phyloP scores from a whole-genome alignment of 2,113 vertebrate species.

The Penelope pileata region DNA sequence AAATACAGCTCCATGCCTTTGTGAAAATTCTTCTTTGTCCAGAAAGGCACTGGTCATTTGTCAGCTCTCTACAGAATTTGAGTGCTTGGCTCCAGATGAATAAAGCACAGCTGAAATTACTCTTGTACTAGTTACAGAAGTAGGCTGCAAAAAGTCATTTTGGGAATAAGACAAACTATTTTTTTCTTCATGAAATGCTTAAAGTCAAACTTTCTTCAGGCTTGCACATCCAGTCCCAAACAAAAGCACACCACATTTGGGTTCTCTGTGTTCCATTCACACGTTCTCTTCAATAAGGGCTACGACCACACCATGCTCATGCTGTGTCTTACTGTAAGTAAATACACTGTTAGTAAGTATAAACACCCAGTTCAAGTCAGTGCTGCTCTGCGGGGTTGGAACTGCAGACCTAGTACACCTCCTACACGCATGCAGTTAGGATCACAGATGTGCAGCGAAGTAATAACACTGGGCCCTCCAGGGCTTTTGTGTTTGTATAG shows the following conservation, averaged over 20 bases:
- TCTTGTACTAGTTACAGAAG: not conserved
- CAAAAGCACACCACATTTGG: not conserved
- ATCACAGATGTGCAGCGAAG: not conserved
- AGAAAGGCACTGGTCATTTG: not conserved
- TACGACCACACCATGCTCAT: not conserved
- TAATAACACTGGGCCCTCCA: not conserved
- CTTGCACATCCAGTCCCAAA: not conserved
- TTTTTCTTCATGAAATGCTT: too few relatives aligned
- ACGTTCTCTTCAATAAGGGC: not conserved
- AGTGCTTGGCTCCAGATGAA: not conserved
- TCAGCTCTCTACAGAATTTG: not conserved
- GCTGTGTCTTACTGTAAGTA: not conserved
- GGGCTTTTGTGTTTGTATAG: not conserved
- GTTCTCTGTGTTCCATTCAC: not conserved
- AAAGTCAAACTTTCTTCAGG: not conserved
- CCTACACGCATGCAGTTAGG: accelerated
- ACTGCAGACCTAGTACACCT: too few relatives aligned
- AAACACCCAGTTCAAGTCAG: not conserved
- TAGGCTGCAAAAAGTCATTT: not conserved
- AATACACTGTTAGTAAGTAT: not conserved
- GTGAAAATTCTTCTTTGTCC: not conserved
- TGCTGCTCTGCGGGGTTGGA: accelerated
- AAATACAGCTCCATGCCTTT: not conserved
- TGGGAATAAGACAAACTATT: not conserved
- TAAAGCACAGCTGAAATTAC: not conserved